phyloP scores from a whole-genome alignment of 2,113 vertebrate species.

The Eurypyga helias region DNA sequence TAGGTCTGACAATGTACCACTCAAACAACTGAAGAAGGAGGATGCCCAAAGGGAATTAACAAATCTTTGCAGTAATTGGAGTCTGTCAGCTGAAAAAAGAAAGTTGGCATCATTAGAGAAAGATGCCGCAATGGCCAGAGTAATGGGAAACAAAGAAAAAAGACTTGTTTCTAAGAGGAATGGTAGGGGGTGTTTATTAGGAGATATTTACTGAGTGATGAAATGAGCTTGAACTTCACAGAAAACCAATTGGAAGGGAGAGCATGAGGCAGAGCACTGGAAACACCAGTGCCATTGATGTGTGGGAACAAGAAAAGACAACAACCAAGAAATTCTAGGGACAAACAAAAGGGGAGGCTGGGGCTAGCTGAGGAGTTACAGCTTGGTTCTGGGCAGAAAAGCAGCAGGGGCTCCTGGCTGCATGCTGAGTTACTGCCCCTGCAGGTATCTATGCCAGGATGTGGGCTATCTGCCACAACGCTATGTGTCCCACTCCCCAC shows the following conservation, averaged over 20 bases:
- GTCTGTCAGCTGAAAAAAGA: not conserved
- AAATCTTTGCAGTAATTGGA: not conserved
- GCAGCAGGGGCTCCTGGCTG: not conserved
- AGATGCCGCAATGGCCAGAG: not conserved
- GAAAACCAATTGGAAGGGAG: not conserved
- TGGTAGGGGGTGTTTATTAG: not conserved
- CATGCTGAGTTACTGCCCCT: not conserved
- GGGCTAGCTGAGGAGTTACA: not conserved
- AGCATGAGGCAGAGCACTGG: not conserved
- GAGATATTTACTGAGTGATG: not conserved
- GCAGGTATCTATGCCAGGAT: not conserved
- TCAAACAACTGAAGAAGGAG: not conserved
- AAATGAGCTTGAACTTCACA: not conserved
- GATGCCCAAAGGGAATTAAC: not conserved
- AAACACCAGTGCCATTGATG: not conserved
- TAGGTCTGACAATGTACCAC: not conserved
- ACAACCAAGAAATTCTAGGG: not conserved
- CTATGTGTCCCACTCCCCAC: not conserved
- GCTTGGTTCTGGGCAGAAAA: not conserved
- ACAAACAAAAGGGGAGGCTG: not conserved
- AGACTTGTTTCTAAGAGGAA: not conserved
- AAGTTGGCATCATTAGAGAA: not conserved
- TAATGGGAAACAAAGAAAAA: not conserved
- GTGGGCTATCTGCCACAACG: not conserved
- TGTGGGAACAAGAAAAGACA: not conserved